phyloP scores from a whole-genome alignment of 2,113 vertebrate genomes.

The Varanus salvator region DNA sequence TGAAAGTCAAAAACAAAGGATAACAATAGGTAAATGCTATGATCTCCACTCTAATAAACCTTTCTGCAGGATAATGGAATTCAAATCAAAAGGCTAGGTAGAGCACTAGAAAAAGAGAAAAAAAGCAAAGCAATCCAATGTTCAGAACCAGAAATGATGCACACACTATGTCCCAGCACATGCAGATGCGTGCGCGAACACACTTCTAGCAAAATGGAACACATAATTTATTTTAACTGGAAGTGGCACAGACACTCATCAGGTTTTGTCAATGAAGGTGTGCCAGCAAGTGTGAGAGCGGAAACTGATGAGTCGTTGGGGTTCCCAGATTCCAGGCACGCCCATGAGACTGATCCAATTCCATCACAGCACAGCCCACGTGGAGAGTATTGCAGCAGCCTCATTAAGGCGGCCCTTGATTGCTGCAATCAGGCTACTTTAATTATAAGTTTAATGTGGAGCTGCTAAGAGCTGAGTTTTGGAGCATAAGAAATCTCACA shows the following conservation, averaged over 20 bases:
- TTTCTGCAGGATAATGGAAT: neutral
- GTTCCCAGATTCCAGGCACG: constrained; percentile 34
- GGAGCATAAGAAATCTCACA: neutral
- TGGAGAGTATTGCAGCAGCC: rapidly evolving
- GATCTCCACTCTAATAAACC: neutral
- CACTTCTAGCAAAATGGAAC: no score
- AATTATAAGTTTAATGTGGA: neutral
- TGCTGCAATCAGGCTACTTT: neutral
- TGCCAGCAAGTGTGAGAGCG: constrained; percentile 10
- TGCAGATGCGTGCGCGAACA: neutral
- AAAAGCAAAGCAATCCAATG: neutral
- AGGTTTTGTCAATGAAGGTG: neutral
- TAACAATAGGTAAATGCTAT: neutral
- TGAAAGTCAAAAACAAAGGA: neutral
- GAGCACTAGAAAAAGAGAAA: neutral
- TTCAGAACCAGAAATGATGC: neutral
- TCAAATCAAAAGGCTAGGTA: no score
- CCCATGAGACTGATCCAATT: constrained; percentile 24
- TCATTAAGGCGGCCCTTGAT: neutral
- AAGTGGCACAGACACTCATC: neutral
- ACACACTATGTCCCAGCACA: neutral
- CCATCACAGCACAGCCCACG: neutral
- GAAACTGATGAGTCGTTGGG: constrained; percentile 25
- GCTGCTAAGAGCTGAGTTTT: no score
- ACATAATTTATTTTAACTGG: neutral